Percentiles rank a stretch among this genome's conserved stretches.
Evolutionary conservation across 1,140 invertebrate genomes (phyloP).

Genomic region (Chrysoperla carnea): DNA sequence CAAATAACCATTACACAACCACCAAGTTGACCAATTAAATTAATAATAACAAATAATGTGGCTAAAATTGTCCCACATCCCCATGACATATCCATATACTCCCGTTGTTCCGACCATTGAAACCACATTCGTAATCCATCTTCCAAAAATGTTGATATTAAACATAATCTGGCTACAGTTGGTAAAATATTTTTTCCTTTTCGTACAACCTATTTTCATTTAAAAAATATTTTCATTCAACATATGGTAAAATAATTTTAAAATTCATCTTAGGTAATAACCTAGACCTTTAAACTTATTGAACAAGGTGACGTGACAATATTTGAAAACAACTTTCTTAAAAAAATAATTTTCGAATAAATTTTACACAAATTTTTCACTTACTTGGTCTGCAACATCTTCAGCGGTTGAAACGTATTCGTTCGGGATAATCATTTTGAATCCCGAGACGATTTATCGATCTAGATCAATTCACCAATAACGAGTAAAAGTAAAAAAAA

Average conservation of each 20-base stretch:
- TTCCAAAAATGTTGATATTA: conserved; percentile 99
- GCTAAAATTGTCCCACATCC: conserved; percentile 88
- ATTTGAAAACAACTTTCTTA: conserved; percentile 2
- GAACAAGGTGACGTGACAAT: conserved; percentile 26
- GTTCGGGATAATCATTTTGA: conserved; percentile 65
- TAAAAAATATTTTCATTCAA: neutral
- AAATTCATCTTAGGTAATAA: no score
- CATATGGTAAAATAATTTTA: neutral
- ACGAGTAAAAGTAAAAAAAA: no score
- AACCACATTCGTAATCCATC: conserved; percentile 99
- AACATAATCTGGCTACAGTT: conserved; percentile 84
- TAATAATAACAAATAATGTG: conserved; percentile 81
- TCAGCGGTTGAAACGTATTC: conserved; percentile 82
- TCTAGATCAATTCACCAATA: no score
- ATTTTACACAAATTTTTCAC: conserved; percentile 1
- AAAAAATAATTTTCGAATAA: conserved; percentile 3
- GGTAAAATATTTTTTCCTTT: conserved; percentile 88
- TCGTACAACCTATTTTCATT: conserved; percentile 58
- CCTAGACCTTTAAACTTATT: no score
- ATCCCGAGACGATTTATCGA: neutral
- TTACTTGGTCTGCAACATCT: conserved; percentile 89
- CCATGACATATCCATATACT: conserved; percentile 98
- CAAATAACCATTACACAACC: conserved; percentile 91
- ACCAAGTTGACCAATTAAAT: conserved; percentile 88
- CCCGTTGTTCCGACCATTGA: conserved; percentile 95